These are phyloP conservation scores for Minunthozetes semirufus DNA, from an alignment of 2,888 invertebrate species.

Conservation along the genomic window DNA sequence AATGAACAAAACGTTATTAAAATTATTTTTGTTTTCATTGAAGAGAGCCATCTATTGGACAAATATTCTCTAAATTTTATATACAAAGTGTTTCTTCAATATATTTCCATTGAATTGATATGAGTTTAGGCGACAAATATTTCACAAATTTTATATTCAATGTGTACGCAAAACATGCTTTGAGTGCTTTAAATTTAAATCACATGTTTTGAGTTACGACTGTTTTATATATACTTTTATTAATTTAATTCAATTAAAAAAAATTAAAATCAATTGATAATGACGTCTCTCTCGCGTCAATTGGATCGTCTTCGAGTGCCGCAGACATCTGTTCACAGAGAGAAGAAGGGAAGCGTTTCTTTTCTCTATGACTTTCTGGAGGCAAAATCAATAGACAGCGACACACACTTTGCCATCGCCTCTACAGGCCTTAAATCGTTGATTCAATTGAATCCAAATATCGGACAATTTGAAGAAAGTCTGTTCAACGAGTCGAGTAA, in stretches of 20 bases:
- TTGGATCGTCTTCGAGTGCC: slow-evolving; percentile 66
- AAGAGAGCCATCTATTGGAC: too few species aligned
- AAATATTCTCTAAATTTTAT: too few species aligned
- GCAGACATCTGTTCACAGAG: slow-evolving; percentile 61
- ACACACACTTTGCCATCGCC: slow-evolving; percentile 76
- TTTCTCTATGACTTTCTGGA: slow-evolving; percentile 82
- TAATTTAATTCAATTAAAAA: too few species aligned
- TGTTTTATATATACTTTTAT: too few species aligned
- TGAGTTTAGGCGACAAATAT: background rate
- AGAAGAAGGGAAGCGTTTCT: slow-evolving; percentile 66
- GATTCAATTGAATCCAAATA: slow-evolving; percentile 62
- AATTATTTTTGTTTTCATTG: too few species aligned
- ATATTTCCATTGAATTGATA: too few species aligned
- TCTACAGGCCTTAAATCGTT: slow-evolving; percentile 76
- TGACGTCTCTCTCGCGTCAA: slow-evolving; percentile 61
- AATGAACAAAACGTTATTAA: too few species aligned
- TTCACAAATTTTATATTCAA: background rate
- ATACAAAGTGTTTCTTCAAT: too few species aligned
- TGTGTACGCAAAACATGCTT: too few species aligned
- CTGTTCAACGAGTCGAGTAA: slow-evolving; percentile 71
- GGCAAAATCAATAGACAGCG: slow-evolving; percentile 74
- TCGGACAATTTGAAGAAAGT: slow-evolving; percentile 64
- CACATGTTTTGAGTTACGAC: too few species aligned
- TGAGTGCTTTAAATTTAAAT: too few species aligned
- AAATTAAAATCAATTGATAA: background rate